Conservation (phyloP, 2,888 invertebrate genomes). For the Mesorhabditis spiculigera region DNA sequence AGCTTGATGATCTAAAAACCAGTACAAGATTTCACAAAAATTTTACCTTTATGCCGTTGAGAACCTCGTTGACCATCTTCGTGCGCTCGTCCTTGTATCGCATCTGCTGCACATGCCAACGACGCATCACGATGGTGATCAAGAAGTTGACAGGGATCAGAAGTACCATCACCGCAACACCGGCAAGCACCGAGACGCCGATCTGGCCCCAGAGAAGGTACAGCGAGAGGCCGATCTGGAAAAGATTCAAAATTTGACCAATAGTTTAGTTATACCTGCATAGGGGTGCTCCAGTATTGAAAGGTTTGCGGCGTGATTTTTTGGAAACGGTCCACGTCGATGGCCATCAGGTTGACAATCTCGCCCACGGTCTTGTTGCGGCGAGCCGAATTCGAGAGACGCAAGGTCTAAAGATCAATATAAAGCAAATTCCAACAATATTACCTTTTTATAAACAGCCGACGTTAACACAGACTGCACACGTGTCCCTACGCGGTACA, state of each 20-base stretch:
- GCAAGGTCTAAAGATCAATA: constrained; percentile 55
- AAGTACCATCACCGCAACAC: constrained; percentile 88
- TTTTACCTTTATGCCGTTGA: constrained; percentile 78
- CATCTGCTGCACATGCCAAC: constrained; percentile 74
- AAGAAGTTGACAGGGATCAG: constrained; percentile 68
- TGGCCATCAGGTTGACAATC: constrained; percentile 65
- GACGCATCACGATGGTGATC: constrained; percentile 53
- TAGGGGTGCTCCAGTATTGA: constrained; percentile 56
- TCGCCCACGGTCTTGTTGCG: constrained; percentile 63
- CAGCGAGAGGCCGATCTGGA: constrained; percentile 39
- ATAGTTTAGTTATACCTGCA: constrained; percentile 31
- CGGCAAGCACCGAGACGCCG: constrained; percentile 82
- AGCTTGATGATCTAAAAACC: constrained; percentile 53
- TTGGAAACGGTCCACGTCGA: constrained; percentile 62
- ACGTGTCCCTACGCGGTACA: constrained; percentile 55
- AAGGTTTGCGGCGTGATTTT: constrained; percentile 58
- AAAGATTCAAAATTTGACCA: constrained; percentile 5
- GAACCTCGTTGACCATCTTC: constrained; percentile 86
- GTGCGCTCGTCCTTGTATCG: constrained; percentile 88
- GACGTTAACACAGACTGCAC: constrained; percentile 52
- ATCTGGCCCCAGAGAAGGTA: constrained; percentile 62
- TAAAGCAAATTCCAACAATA: neutral
- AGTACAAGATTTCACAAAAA: neutral
- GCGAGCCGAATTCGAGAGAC: constrained; percentile 61
- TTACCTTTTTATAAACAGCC: constrained; percentile 59